phyloP scores from a whole-genome alignment of 2,113 vertebrate genomes.

The Zosterops borbonicus region DNA sequence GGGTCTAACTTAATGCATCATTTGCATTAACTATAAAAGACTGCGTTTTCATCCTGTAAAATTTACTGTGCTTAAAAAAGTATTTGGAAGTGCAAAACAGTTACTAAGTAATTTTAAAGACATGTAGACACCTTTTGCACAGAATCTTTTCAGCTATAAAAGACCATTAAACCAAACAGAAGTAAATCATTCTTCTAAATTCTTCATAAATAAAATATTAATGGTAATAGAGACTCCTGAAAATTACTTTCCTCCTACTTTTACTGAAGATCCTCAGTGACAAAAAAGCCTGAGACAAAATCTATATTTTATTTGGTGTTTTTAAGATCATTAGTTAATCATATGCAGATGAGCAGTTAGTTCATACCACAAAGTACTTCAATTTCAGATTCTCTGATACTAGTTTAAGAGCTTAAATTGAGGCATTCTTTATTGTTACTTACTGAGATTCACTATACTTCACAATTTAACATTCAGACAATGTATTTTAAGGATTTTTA shows the following conservation, averaged over 20 bases:
- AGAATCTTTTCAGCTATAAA: slow-evolving; percentile 37
- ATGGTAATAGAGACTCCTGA: slow-evolving; percentile 41
- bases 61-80: slow-evolving; percentile 60
- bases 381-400: neutral
- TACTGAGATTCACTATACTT: neutral
- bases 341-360: neutral
- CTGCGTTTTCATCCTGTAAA: slow-evolving; percentile 62
- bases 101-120: slow-evolving; percentile 48
- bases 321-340: neutral
- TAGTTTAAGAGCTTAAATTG: neutral
- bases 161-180: slow-evolving; percentile 54
- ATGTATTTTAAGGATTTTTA: neutral
- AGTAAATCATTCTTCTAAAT: slow-evolving; percentile 50
- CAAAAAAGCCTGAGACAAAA: neutral
- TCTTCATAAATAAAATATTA: slow-evolving; percentile 39
- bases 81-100: slow-evolving; percentile 49
- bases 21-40: slow-evolving; percentile 68
- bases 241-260: slow-evolving; percentile 40
- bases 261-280: neutral
- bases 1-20: slow-evolving; percentile 68
- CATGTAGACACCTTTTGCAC: neutral
- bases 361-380: neutral
- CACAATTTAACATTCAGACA: neutral
- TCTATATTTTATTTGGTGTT: neutral
- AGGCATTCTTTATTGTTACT: neutral